Percentiles rank a stretch among this genome's conserved stretches.
Evolutionary conservation across 2,797 vertebrate genomes (phyloP).

Genomic region (Acrossocheilus wenchowensis): DNA sequence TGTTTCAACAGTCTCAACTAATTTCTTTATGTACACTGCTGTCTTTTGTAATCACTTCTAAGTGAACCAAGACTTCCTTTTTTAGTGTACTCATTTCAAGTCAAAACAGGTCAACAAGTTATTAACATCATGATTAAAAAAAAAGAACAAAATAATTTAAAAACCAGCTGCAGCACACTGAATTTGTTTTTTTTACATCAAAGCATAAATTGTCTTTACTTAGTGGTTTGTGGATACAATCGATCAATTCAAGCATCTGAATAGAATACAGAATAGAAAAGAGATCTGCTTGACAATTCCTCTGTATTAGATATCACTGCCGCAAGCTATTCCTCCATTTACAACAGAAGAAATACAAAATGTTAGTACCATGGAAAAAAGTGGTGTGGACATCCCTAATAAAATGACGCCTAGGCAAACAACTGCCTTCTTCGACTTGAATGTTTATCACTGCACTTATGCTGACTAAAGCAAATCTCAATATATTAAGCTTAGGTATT

Average conservation of each 20-base stretch:
- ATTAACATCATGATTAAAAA: not conserved
- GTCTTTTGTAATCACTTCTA: not conserved
- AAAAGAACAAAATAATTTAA: not conserved
- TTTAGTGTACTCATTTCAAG: not conserved
- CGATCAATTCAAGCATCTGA: not conserved
- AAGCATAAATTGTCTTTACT: not conserved
- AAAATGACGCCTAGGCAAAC: not conserved
- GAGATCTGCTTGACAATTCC: not conserved
- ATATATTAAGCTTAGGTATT: not conserved
- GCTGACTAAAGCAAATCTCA: not conserved
- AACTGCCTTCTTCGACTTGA: not conserved
- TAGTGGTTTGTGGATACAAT: slow-evolving; percentile 17
- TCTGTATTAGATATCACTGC: slow-evolving; percentile 23
- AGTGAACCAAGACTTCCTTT: not conserved
- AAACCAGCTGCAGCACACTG: not conserved
- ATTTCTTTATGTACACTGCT: not conserved
- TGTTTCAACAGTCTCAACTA: not conserved
- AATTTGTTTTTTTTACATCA: not conserved
- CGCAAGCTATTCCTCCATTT: not conserved
- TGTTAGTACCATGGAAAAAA: slow-evolving; percentile 14
- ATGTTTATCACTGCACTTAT: not conserved
- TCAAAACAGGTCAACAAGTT: not conserved
- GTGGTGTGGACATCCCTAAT: not conserved
- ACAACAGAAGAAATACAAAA: slow-evolving; percentile 8
- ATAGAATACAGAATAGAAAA: slow-evolving; percentile 2